These are phyloP conservation scores for Clinocottus analis DNA, from an alignment of 2,113 vertebrate genomes.

Conservation along the genomic window DNA sequence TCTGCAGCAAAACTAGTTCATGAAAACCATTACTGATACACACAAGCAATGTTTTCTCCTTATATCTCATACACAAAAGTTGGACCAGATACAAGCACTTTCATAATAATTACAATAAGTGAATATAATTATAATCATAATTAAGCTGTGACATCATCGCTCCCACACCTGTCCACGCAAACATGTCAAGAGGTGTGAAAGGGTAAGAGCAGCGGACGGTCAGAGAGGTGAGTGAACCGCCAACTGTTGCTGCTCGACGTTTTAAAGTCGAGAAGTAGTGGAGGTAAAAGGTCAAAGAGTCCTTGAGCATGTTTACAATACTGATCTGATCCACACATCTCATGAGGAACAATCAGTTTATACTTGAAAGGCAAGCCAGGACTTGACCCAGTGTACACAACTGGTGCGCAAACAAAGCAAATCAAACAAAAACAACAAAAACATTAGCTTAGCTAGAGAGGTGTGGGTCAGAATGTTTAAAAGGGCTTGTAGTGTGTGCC, in stretches of 20 bases:
- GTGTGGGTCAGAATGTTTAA: not conserved
- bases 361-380: conserved; percentile 16
- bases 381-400: not conserved
- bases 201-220: not conserved
- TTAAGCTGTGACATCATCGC: conserved; percentile 26
- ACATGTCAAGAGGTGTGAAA: conserved; percentile 43
- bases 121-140: conserved; percentile 32
- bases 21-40: not conserved
- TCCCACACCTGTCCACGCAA: conserved; percentile 11
- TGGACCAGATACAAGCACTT: not conserved
- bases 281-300: conserved; percentile 30
- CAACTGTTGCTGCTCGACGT: conserved; percentile 19
- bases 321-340: conserved; percentile 54
- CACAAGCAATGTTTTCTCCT: not conserved
- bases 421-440: not conserved
- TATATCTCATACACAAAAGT: not conserved
- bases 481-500: not conserved
- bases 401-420: not conserved
- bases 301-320: conserved; percentile 54
- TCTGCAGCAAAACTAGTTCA: not conserved
- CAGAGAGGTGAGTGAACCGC: conserved; percentile 23
- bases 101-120: not conserved
- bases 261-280: conserved; percentile 36
- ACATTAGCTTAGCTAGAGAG: not conserved
- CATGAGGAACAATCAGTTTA: conserved; percentile 59